Base-by-base conservation (phyloP, 2,888 invertebrate genomes). In the Dasysyrphus albostriatus region DNA sequence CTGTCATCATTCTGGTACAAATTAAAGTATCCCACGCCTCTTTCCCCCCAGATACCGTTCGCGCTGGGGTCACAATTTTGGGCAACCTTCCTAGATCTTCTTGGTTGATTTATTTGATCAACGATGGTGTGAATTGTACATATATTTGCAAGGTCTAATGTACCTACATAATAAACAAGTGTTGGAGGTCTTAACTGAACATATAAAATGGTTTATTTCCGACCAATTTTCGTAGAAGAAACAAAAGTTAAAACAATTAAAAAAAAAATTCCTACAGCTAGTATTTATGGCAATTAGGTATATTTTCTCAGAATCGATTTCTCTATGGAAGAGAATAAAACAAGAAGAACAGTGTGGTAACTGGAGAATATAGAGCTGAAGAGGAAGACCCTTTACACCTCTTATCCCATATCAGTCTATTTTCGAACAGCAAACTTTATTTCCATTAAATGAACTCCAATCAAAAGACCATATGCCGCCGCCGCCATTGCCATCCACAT, bases 401-500 rank as follows among this genome's bases (percentile, higher is more conserved):
- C 56, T 63, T 49, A 67, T 49, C 16, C 16, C 16, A n/a, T n/a
- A n/a, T n/a, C n/a, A 37, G 14, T 69, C 69, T 69, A 69, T 69
- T 69, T 69, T 69, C 54, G 24, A 69, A 69, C 19, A 51, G 37
- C 47, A 56, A 80, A 72, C 37, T 78, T 61, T 75, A 59, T 72
- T 72, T 83, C 59, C 37, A 80, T 65, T 77, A 70, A 87, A 87
- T 75, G 72, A 83, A 87, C 75, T 83, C 70, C 65, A 83, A 79
- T 87, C 87, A 79, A 82, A 83, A 59, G 87, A 78, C 77, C 87
- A 87, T 83, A 87, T 85, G 85, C 85, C 81, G 81, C 73, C 81
- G 81, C 73, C 81, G 63, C 59, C 72, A 51, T 32, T 29, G 1
- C 37, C 19, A 51, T 16, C n/a, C 32, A 7, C 51, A 39, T 65